Percentiles rank a stretch among this genome's conserved stretches.
These are phyloP conservation scores for Carcharodon carcharias DNA, from an alignment of 2,797 vertebrate genomes.

Conservation along the genomic window DNA sequence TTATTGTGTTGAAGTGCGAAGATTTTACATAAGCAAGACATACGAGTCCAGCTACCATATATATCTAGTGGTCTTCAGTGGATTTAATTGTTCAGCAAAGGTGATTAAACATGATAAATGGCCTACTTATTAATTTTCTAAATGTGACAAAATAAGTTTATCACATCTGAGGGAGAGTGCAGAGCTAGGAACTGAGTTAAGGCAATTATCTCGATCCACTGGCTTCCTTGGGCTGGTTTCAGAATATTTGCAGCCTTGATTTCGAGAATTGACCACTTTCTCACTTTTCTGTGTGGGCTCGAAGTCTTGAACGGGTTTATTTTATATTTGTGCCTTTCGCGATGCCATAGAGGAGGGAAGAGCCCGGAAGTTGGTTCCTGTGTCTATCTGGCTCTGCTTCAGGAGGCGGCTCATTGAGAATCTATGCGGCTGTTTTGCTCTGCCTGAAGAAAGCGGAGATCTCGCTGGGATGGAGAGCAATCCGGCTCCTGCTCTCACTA, in stretches of 20 bases:
- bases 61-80: background rate
- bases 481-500: slow-evolving; percentile 43
- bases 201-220: background rate
- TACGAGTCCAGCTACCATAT: too few relatives aligned
- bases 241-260: background rate
- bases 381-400: background rate
- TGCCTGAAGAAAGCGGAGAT: background rate
- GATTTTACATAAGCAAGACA: too few relatives aligned
- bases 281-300: background rate
- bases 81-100: background rate
- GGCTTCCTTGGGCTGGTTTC: background rate
- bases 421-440: too few relatives aligned
- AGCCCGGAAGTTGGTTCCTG: background rate
- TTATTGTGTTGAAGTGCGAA: too few relatives aligned
- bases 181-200: background rate
- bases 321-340: background rate
- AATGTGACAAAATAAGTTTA: too few relatives aligned
- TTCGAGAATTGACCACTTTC: background rate
- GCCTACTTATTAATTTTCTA: background rate
- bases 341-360: background rate
- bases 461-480: background rate
- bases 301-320: background rate
- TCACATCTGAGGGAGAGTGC: background rate
- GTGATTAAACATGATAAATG: background rate
- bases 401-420: background rate